These are phyloP conservation scores for Podarcis lilfordi DNA, from an alignment of 2,797 vertebrate species.

Conservation along the genomic window DNA sequence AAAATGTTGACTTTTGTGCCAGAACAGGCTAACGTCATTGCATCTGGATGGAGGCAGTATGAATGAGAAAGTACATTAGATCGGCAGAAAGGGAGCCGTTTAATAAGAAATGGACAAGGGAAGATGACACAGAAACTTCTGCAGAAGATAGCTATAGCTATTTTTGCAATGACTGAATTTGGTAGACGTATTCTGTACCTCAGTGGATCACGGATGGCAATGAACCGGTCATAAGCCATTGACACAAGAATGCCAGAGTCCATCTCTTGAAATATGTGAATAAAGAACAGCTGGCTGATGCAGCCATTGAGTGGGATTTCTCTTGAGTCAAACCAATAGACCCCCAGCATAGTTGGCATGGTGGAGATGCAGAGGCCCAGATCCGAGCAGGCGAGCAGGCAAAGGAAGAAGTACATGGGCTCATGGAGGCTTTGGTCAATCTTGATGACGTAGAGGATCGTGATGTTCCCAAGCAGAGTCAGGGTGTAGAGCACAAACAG, in stretches of 20 bases:
- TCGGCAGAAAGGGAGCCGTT: slow-evolving; percentile 44
- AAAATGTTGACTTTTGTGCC: slow-evolving; percentile 67
- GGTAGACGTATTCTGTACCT: slow-evolving; percentile 54
- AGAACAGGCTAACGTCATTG: slow-evolving; percentile 72
- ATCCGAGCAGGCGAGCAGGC: no score
- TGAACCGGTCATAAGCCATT: slow-evolving; percentile 73
- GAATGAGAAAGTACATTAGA: slow-evolving; percentile 65
- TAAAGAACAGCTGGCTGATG: slow-evolving; percentile 70
- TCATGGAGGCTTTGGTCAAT: no score
- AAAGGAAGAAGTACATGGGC: no score
- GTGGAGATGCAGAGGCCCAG: no score
- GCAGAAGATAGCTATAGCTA: slow-evolving; percentile 38
- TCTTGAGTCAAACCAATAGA: background rate
- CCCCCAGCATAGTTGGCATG: no score
- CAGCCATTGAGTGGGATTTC: slow-evolving; percentile 29
- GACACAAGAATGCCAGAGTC: slow-evolving; percentile 62
- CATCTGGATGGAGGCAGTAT: slow-evolving; percentile 74
- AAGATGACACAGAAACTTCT: slow-evolving; percentile 45
- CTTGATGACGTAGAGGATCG: no score
- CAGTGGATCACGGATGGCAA: slow-evolving; percentile 57
- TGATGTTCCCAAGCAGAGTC: no score
- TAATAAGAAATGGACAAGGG: slow-evolving; percentile 47
- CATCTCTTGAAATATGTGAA: slow-evolving; percentile 44
- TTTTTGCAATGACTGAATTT: slow-evolving; percentile 38
- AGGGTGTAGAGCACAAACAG: no score